These are phyloP conservation scores for Tridacna gigas DNA, from an alignment of 2,888 invertebrate genomes.

Conservation along the genomic window DNA sequence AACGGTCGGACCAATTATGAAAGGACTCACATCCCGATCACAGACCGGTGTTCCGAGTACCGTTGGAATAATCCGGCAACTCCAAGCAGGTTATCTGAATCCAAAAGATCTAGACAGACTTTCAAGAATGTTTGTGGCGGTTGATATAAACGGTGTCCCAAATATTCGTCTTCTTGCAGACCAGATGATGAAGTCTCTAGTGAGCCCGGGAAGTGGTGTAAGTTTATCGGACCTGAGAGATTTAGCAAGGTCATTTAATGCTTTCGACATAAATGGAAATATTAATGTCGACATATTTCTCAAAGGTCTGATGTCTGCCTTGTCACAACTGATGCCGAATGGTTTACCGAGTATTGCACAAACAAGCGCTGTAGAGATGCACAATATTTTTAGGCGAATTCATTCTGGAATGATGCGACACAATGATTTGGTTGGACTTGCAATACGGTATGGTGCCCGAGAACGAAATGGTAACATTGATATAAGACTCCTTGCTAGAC, in stretches of 20 bases:
- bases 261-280: constrained; percentile 51
- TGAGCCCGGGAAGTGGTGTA: constrained; percentile 2
- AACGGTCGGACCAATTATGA: too few relatives aligned
- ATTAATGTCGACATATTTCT: constrained; percentile 38
- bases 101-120: constrained; percentile 29
- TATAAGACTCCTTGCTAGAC: constrained; percentile 39
- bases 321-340: constrained; percentile 1
- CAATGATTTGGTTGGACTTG: constrained; percentile 30
- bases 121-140: constrained; percentile 36
- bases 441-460: constrained; percentile 36
- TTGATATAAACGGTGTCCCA: constrained; percentile 32
- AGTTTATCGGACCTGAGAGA: constrained; percentile 36
- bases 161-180: constrained; percentile 41
- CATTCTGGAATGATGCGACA: constrained; percentile 33
- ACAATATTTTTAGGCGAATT: constrained; percentile 22
- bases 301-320: constrained; percentile 7
- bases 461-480: constrained; percentile 38
- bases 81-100: constrained; percentile 35
- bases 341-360: neutral
- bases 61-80: constrained; percentile 26
- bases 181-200: constrained; percentile 31
- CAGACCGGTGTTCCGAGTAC: neutral
- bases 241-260: constrained; percentile 45
- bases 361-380: constrained; percentile 24
- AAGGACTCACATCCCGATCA: too few relatives aligned